Base-by-base conservation (phyloP, 2,797 vertebrate genomes). In the Pseudomugil tenellus region DNA sequence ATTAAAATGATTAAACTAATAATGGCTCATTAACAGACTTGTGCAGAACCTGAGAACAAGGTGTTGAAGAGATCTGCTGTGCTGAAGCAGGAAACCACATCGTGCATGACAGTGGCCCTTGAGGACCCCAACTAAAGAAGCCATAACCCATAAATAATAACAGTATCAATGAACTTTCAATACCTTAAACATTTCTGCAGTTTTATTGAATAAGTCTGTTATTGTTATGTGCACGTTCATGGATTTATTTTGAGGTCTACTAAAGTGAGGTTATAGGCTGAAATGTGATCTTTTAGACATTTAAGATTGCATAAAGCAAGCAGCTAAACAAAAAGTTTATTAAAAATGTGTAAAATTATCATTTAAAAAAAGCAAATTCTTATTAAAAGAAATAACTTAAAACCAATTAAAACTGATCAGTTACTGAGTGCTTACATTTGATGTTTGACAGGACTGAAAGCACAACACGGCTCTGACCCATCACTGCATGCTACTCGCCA, bases 381-480 rank as follows among this genome's bases (percentile, higher is more conserved):
- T 1, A 49, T 13, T 51, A 23, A 23, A 51, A 51, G 12, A 25
- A 25, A 51, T 2, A 51, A 51, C 25, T 11, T 51, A 26, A 51
- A 51, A 26, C 48, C 2, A 0, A 26, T 26, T 51, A 13, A 13
- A 41, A 19, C 39, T 21, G n/a, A 46, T 46, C n/a, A 46, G 3
- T 28, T 19, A 17, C 14, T 8, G 49, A 28, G 25, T 28, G 51
- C 51, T 29, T 28, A 10, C 6, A 17, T 53, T 29, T 53, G 14
- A 14, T 37, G 35, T 28, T 55, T 55, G 53, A 31, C 29, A 32
- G 17, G 19, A 55, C 29, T 51, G 58, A 60, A 48, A 48, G 58
- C 14, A 17, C 59, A 23, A 21, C 41, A 49, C 48, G 43, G 23
- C 56, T 26, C 25, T 16, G 6, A 17, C 29, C 25, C 25, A 53